These are phyloP conservation scores for Agapetus fuscipes DNA, from an alignment of 2,888 invertebrate species.

Conservation along the genomic window DNA sequence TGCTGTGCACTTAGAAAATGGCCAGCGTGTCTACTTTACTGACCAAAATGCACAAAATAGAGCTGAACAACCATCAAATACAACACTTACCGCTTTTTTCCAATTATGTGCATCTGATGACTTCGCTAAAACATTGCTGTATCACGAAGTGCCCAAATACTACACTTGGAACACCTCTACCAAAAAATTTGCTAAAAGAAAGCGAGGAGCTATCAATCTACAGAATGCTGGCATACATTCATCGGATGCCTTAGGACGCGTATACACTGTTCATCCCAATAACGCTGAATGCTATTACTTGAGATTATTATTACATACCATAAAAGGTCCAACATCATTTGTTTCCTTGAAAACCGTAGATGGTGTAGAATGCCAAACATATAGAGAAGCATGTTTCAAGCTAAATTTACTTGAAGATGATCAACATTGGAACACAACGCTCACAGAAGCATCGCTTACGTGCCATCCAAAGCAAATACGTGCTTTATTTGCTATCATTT, in stretches of 20 bases:
- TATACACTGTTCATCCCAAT: slow-evolving; percentile 29
- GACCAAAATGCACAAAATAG: slow-evolving; percentile 15
- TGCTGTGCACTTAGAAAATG: slow-evolving; percentile 25
- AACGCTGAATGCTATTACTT: slow-evolving; percentile 28
- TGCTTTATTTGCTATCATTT: neutral
- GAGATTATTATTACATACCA: slow-evolving; percentile 26
- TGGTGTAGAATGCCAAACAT: too few species aligned
- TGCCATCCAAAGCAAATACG: too few species aligned
- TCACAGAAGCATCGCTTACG: too few species aligned
- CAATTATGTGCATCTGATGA: neutral
- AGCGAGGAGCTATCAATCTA: slow-evolving; percentile 25
- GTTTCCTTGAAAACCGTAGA: slow-evolving; percentile 16
- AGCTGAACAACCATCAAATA: neutral
- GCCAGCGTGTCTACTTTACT: slow-evolving; percentile 24
- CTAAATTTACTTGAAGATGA: too few species aligned
- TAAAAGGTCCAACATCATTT: slow-evolving; percentile 25
- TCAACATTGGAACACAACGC: too few species aligned
- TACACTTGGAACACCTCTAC: slow-evolving; percentile 26
- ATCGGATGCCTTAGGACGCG: slow-evolving; percentile 26
- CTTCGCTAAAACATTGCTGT: slow-evolving; percentile 25
- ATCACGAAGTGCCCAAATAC: slow-evolving; percentile 27
- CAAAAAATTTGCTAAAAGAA: slow-evolving; percentile 26
- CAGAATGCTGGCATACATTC: slow-evolving; percentile 24
- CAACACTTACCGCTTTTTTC: too few species aligned
- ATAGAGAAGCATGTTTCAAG: too few species aligned